Percentiles rank a stretch among this genome's conserved stretches.
Conservation (phyloP, 64 coral and sea anemone genomes). For the Dendronephthya gigantea region DNA sequence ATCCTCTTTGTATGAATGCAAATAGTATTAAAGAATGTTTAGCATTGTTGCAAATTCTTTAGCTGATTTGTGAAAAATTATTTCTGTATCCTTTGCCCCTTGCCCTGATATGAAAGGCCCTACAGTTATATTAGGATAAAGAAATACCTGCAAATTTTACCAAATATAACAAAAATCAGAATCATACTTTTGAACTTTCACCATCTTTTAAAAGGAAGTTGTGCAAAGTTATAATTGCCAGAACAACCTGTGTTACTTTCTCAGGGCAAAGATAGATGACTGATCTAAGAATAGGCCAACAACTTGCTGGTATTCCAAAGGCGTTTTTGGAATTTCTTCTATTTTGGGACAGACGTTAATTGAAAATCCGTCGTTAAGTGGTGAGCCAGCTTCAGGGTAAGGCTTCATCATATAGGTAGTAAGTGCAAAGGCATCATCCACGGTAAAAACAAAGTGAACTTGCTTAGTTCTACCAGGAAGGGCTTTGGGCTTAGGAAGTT, state of each 20-base stretch:
- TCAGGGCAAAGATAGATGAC: background rate
- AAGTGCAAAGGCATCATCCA: constrained; percentile 25
- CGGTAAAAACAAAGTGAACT: constrained; percentile 25
- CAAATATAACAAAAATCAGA: too few relatives aligned
- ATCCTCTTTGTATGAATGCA: too few relatives aligned
- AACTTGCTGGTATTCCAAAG: constrained; percentile 14
- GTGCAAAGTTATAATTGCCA: background rate
- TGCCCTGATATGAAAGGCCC: too few relatives aligned
- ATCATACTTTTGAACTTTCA: background rate
- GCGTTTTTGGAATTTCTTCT: constrained; percentile 4
- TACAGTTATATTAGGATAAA: too few relatives aligned
- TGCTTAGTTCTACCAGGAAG: background rate
- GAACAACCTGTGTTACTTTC: background rate
- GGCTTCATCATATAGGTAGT: constrained; percentile 13
- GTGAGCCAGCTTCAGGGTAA: background rate
- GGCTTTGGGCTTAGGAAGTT: background rate
- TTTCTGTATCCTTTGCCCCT: too few relatives aligned
- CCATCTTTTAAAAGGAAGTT: background rate
- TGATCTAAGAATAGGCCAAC: background rate
- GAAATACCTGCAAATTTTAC: too few relatives aligned
- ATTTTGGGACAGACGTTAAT: constrained; percentile 12
- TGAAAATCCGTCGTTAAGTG: background rate
- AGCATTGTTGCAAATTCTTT: too few relatives aligned
- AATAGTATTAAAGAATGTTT: too few relatives aligned
- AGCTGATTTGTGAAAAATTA: too few relatives aligned